A percentile compares a stretch with the other conserved stretches of the same genome.
These are phyloP conservation scores for Muricea muricata DNA, from an alignment of 92 coral and sea anemone genomes.

Conservation along the genomic window DNA sequence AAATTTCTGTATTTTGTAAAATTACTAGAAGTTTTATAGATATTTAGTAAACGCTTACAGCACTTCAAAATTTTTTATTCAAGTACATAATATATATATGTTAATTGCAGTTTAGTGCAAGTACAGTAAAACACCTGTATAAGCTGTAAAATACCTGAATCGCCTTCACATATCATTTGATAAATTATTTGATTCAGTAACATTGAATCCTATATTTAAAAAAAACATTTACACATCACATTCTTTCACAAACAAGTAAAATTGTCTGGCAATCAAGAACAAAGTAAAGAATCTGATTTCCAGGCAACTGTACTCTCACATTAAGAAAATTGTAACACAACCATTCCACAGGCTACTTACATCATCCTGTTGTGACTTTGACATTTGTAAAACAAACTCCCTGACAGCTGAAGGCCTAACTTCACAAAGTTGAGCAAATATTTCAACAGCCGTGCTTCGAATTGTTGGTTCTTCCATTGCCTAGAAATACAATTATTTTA, in stretches of 20 bases:
- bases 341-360: too few relatives aligned
- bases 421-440: conserved; percentile 94
- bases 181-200: conserved; percentile 38
- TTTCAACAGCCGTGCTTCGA: conserved; percentile 84
- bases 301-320: too few relatives aligned
- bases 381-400: conserved; percentile 92
- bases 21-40: too few relatives aligned
- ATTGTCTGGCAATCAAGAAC: too few relatives aligned
- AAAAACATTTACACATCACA: neutral
- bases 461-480: conserved; percentile 77
- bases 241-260: neutral
- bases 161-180: conserved; percentile 52
- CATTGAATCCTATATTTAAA: conserved; percentile 12
- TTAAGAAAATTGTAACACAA: too few relatives aligned
- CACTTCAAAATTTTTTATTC: too few relatives aligned
- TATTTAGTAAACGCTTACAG: too few relatives aligned
- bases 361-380: conserved; percentile 86
- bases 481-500: conserved; percentile 44
- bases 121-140: too few relatives aligned
- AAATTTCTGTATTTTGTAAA: too few relatives aligned
- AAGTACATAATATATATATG: neutral
- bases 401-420: conserved; percentile 94
- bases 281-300: too few relatives aligned
- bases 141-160: conserved; percentile 54
- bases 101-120: neutral